phyloP scores from a whole-genome alignment of 1,140 invertebrate genomes.

The Cydia fagiglandana region DNA sequence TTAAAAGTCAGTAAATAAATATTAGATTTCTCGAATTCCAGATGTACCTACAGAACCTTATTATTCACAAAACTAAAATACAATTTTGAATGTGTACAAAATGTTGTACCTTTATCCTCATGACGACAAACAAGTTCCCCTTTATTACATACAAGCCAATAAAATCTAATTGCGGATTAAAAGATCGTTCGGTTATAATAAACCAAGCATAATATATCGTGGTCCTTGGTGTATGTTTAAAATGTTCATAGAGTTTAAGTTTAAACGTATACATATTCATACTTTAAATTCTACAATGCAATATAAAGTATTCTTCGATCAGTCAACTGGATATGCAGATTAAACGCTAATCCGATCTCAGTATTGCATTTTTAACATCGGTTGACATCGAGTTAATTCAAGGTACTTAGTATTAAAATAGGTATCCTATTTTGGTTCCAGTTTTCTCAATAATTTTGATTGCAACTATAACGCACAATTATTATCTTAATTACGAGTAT shows the following conservation, averaged over 20 bases:
- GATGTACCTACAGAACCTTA: no score
- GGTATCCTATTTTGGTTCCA: no score
- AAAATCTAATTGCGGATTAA: not conserved
- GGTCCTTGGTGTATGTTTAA: not conserved
- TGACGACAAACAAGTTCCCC: not conserved
- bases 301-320: not conserved
- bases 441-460: no score
- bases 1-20: no score
- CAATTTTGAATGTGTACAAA: not conserved
- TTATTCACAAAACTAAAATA: not conserved
- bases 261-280: not conserved
- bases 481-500: no score
- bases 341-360: not conserved
- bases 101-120: not conserved
- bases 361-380: not conserved
- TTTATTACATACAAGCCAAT: not conserved
- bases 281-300: not conserved
- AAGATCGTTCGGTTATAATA: not conserved
- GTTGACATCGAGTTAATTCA: not conserved
- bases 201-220: not conserved
- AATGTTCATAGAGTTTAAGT: no score
- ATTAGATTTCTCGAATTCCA: no score
- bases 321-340: not conserved
- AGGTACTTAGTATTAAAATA: no score
- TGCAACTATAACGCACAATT: no score